A percentile compares a stretch with the other conserved stretches of the same genome.
Evolutionary conservation across 2,113 vertebrate genomes (phyloP).

Genomic region (Ciconia maguari): DNA sequence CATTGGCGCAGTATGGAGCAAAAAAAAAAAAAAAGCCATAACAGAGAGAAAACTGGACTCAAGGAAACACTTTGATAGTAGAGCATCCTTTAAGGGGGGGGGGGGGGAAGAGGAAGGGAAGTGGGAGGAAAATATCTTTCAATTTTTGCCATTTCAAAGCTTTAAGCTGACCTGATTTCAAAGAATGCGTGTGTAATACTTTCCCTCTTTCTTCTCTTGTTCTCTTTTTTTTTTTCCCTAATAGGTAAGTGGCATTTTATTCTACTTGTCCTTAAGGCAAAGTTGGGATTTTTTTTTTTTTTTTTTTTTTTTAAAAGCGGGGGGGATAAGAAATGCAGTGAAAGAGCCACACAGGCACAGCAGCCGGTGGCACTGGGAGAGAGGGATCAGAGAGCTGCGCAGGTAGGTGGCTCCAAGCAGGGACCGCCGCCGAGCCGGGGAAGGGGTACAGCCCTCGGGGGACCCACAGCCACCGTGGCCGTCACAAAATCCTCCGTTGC

Average conservation of each 20-base stretch:
- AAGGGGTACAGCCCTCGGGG: not conserved
- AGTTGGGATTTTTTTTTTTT: slow-evolving; percentile 39
- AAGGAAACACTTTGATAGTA: slow-evolving; percentile 14
- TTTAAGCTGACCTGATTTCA: slow-evolving; percentile 73
- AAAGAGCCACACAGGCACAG: slow-evolving; percentile 25
- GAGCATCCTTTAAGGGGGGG: slow-evolving; percentile 51
- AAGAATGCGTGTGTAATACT: slow-evolving; percentile 56
- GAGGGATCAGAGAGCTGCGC: slow-evolving; percentile 3
- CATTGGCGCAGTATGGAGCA: accelerated
- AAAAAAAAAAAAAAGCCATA: not conserved
- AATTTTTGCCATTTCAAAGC: slow-evolving; percentile 72
- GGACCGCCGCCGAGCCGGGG: not conserved
- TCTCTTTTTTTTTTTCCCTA: not conserved
- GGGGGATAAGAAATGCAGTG: not conserved
- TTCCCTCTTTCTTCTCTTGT: slow-evolving; percentile 44
- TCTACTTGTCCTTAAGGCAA: slow-evolving; percentile 68
- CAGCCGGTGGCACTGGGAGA: not conserved
- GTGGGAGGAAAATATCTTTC: slow-evolving; percentile 50
- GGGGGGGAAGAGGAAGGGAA: slow-evolving; percentile 46
- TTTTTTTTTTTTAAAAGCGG: not conserved
- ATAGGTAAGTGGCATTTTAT: slow-evolving; percentile 78
- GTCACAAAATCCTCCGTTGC: accelerated
- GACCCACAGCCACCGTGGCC: not conserved
- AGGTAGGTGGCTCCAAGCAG: slow-evolving; percentile 60
- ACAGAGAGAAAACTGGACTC: not conserved